Conservation (phyloP, 2,113 vertebrate species). For the Oenanthe melanoleuca region DNA sequence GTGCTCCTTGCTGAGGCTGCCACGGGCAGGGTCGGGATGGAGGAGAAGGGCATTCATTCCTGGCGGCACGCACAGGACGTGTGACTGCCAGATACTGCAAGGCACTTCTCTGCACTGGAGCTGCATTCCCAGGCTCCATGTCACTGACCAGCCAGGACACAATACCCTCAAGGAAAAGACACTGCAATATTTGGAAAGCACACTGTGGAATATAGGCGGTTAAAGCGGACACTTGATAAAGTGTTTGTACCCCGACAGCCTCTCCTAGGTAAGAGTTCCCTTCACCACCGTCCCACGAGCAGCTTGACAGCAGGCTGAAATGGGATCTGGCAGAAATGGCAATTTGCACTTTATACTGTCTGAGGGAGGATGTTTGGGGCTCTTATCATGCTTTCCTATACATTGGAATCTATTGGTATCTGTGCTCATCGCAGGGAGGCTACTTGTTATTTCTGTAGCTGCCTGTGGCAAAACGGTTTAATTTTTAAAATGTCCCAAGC, state of each 20-base stretch:
- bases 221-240: background rate
- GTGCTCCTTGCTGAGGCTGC: background rate
- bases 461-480: background rate
- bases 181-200: slow-evolving; percentile 43
- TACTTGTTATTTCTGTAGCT: background rate
- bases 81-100: background rate
- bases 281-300: background rate
- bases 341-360: background rate
- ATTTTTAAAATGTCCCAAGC: background rate
- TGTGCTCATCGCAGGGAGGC: background rate
- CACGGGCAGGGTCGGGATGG: background rate
- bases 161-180: slow-evolving; percentile 4
- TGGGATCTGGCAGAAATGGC: background rate
- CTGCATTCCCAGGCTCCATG: background rate
- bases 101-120: background rate
- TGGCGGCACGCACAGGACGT: fast-evolving
- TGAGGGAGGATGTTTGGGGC: background rate
- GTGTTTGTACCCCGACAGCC: background rate
- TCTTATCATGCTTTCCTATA: background rate
- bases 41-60: slow-evolving; percentile 12
- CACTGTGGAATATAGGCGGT: background rate
- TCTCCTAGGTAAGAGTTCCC: slow-evolving; percentile 35
- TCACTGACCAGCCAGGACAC: background rate
- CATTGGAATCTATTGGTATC: background rate
- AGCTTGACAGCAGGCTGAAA: background rate